phyloP scores from a whole-genome alignment of 2,888 invertebrate genomes.

The Cyrtodaria siliqua region DNA sequence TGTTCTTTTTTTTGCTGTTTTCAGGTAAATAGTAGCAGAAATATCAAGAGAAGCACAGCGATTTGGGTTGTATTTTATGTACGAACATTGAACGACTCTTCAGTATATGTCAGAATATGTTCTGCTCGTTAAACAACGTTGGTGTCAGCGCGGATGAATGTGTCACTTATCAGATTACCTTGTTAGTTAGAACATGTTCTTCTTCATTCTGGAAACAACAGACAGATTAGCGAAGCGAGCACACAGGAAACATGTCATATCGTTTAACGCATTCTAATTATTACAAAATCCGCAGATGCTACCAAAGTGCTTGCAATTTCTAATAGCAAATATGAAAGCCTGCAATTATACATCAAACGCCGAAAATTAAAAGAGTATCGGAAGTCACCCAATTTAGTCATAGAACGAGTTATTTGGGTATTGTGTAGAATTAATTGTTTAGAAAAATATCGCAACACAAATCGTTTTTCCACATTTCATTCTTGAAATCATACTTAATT shows the following conservation, averaged over 20 bases:
- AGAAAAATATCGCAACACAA: no score
- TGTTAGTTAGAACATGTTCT: slow-evolving; percentile 31
- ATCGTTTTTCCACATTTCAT: no score
- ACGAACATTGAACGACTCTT: no score
- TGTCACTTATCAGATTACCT: slow-evolving; percentile 15
- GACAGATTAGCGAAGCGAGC: slow-evolving; percentile 22
- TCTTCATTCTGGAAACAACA: slow-evolving; percentile 21
- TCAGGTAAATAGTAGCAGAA: no score
- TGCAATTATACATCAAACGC: neutral
- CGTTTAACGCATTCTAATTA: slow-evolving; percentile 15
- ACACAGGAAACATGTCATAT: slow-evolving; percentile 24
- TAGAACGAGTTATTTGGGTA: neutral
- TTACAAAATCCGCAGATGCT: neutral
- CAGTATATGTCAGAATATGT: no score
- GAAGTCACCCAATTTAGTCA: neutral
- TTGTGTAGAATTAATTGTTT: no score
- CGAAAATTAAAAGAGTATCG: neutral
- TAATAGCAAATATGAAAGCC: neutral
- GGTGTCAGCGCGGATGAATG: no score
- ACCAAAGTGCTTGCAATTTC: neutral
- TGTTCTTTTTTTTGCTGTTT: no score
- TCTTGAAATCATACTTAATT: no score
- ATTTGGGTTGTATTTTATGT: no score
- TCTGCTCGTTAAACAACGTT: no score
- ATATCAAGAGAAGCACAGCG: no score